Percentiles rank a stretch among this genome's conserved stretches.
Conservation (phyloP, 2,797 vertebrate species). For the Diglossa cyanea region DNA sequence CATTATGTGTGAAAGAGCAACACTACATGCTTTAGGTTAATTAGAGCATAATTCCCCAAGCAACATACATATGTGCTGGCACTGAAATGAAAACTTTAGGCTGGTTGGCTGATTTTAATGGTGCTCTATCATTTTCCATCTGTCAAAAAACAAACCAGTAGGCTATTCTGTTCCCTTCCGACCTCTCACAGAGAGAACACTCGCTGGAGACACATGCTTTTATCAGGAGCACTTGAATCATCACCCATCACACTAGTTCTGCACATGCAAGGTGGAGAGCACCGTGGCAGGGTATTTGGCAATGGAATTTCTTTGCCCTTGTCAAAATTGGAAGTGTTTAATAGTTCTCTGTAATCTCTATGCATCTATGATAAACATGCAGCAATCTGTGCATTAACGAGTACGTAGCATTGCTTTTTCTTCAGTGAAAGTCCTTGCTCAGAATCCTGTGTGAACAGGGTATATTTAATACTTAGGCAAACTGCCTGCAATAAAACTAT, state of each 20-base stretch:
- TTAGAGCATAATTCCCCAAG: slow-evolving; percentile 35
- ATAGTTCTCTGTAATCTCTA: not conserved
- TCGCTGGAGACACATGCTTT: not conserved
- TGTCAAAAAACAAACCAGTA: not conserved
- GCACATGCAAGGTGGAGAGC: not conserved
- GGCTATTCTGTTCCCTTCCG: not conserved
- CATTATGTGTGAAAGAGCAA: slow-evolving; percentile 28
- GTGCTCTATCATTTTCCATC: slow-evolving; percentile 17
- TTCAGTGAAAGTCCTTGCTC: not conserved
- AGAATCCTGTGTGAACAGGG: not conserved
- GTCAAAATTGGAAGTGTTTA: not conserved
- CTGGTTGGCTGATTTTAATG: slow-evolving; percentile 4
- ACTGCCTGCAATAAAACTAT: slow-evolving; percentile 35
- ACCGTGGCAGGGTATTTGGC: not conserved
- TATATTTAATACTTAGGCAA: slow-evolving; percentile 45
- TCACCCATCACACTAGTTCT: not conserved
- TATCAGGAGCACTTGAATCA: not conserved
- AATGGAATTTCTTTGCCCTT: not conserved
- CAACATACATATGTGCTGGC: not conserved
- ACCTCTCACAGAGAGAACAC: not conserved
- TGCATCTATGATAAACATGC: not conserved
- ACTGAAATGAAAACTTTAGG: not conserved
- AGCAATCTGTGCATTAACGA: not conserved
- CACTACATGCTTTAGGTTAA: slow-evolving; percentile 17
- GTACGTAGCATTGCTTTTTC: not conserved